These are phyloP conservation scores for Pitta sordida DNA, from an alignment of 2,113 vertebrate genomes.

Conservation along the genomic window DNA sequence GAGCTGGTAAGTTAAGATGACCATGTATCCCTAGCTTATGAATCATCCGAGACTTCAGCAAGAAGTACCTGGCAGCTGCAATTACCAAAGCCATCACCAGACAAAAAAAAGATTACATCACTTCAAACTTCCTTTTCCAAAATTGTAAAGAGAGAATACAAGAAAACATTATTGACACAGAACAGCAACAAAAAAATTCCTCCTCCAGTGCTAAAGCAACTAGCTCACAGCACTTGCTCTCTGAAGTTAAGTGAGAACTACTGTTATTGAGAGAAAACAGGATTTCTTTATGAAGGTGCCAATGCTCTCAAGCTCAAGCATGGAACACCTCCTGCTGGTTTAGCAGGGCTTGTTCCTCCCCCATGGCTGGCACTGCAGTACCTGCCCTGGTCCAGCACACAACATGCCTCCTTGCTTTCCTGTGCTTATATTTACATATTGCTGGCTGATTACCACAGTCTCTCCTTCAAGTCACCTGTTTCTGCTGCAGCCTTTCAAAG, in stretches of 20 bases:
- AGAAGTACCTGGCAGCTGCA: background rate
- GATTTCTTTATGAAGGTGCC: background rate
- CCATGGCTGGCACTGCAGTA: background rate
- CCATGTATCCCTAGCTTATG: background rate
- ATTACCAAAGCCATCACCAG: background rate
- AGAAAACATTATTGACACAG: background rate
- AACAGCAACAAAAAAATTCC: background rate
- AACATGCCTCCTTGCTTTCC: background rate
- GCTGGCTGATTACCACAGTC: background rate
- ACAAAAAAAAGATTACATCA: background rate
- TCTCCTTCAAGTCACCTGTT: background rate
- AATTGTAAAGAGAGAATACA: background rate
- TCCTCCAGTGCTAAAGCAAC: background rate
- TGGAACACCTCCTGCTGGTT: background rate
- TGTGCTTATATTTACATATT: background rate
- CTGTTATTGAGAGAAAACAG: background rate
- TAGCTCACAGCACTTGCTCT: background rate
- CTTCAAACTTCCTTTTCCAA: background rate
- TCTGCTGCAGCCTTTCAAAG: background rate
- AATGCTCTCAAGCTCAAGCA: background rate
- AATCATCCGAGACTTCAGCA: background rate
- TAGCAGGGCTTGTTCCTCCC: background rate
- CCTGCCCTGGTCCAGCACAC: background rate
- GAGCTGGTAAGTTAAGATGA: background rate
- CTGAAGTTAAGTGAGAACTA: background rate